These are phyloP conservation scores for Neomorphus geoffroyi DNA, from an alignment of 2,797 vertebrate species.

Conservation along the genomic window DNA sequence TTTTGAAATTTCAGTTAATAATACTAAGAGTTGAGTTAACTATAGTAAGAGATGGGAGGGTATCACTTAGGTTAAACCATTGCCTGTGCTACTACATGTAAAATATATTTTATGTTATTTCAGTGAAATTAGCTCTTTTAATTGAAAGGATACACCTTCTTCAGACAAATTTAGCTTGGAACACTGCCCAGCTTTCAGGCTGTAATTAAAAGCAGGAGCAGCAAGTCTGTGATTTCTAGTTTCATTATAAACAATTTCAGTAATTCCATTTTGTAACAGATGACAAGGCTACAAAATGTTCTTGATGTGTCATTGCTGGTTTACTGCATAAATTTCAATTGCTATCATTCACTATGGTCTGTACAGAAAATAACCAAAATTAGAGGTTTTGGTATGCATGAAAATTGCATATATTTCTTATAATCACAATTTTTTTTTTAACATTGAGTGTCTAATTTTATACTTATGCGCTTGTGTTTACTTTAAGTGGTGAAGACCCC, in stretches of 20 bases:
- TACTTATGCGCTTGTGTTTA: neutral
- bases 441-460: neutral
- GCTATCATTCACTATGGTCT: neutral
- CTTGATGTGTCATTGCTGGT: neutral
- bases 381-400: neutral
- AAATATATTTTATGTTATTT: neutral
- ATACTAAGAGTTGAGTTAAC: neutral
- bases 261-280: neutral
- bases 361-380: neutral
- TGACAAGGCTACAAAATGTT: neutral
- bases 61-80: neutral
- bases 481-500: neutral
- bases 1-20: neutral
- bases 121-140: neutral
- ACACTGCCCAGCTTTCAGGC: neutral
- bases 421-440: neutral
- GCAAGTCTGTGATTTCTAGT: neutral
- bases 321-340: neutral
- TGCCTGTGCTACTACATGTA: neutral
- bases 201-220: slow-evolving; percentile 3
- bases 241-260: neutral
- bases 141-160: slow-evolving; percentile 26
- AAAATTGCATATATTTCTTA: neutral
- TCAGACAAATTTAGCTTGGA: neutral
- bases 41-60: neutral